Conservation (phyloP, 2,113 vertebrate species). For the Tachycineta bicolor region DNA sequence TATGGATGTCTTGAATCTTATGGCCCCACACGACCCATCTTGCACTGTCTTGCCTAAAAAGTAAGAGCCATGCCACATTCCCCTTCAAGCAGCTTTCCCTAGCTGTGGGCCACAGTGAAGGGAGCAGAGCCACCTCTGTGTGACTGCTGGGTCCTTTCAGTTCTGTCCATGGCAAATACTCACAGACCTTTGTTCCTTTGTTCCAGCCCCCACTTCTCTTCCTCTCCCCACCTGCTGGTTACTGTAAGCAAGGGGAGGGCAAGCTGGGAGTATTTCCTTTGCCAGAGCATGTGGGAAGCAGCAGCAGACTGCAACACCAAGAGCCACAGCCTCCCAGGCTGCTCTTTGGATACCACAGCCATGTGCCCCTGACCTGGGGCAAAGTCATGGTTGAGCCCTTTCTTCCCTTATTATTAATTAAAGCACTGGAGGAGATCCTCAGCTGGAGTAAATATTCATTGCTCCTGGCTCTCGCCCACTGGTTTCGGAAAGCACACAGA, state of each 20-base stretch:
- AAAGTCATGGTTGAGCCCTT: background rate
- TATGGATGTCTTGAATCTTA: background rate
- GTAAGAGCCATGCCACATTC: background rate
- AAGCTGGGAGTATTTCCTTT: background rate
- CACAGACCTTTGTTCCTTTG: background rate
- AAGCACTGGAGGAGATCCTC: background rate
- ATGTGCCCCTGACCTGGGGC: background rate
- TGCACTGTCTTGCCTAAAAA: background rate
- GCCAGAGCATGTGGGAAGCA: background rate
- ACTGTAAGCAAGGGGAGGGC: background rate
- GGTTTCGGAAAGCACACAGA: background rate
- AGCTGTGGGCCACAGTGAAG: background rate
- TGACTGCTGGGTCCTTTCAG: background rate
- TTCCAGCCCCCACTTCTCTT: background rate
- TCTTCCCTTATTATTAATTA: slow-evolving; percentile 18
- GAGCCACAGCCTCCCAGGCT: background rate
- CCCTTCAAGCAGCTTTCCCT: background rate
- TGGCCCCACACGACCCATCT: background rate
- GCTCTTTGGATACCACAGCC: background rate
- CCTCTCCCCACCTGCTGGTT: background rate
- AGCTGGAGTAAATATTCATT: background rate
- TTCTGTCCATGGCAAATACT: background rate
- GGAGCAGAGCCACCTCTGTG: background rate
- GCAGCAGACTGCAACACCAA: background rate
- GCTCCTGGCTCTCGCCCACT: background rate